Evolutionary conservation across 1,140 invertebrate species (phyloP).

Genomic region (Drosophila micromelanica): DNA sequence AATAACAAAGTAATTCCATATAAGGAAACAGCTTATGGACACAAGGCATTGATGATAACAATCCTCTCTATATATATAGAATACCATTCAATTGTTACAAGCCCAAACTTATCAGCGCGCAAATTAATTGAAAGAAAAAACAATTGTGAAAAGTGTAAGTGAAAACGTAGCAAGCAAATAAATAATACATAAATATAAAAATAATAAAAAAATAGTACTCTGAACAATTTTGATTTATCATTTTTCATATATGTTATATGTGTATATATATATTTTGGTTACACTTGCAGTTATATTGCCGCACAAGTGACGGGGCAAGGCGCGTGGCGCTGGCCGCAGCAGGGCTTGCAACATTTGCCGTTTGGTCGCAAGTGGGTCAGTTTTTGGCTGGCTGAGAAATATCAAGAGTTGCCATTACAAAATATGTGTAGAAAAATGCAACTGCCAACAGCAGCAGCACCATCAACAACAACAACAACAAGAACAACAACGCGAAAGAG

Average conservation of each 20-base stretch:
- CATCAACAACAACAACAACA: not conserved
- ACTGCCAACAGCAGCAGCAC: slow-evolving; percentile 6
- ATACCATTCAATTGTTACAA: slow-evolving; percentile 17
- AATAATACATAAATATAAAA: slow-evolving; percentile 21
- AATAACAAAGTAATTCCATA: slow-evolving; percentile 37
- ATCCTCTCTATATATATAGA: not conserved
- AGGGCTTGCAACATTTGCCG: slow-evolving; percentile 29
- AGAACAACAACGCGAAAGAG: slow-evolving; percentile 26
- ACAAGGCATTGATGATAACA: slow-evolving; percentile 36
- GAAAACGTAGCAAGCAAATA: slow-evolving; percentile 45
- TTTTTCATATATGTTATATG: slow-evolving; percentile 3
- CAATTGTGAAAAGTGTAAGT: slow-evolving; percentile 48
- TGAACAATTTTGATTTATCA: slow-evolving; percentile 6
- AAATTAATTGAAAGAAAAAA: slow-evolving; percentile 21
- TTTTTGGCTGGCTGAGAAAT: slow-evolving; percentile 19
- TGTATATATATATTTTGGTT: slow-evolving; percentile 20
- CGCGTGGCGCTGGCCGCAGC: slow-evolving; percentile 11
- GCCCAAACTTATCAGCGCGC: slow-evolving; percentile 40
- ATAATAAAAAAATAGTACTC: slow-evolving; percentile 8
- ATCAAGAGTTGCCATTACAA: slow-evolving; percentile 36
- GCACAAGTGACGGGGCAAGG: slow-evolving; percentile 24
- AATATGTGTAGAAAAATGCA: slow-evolving; percentile 48
- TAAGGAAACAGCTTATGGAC: slow-evolving; percentile 10
- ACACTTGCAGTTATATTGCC: slow-evolving; percentile 19
- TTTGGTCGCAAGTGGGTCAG: slow-evolving; percentile 30